phyloP scores from a whole-genome alignment of 2,797 vertebrate genomes.

The Microchirus variegatus region DNA sequence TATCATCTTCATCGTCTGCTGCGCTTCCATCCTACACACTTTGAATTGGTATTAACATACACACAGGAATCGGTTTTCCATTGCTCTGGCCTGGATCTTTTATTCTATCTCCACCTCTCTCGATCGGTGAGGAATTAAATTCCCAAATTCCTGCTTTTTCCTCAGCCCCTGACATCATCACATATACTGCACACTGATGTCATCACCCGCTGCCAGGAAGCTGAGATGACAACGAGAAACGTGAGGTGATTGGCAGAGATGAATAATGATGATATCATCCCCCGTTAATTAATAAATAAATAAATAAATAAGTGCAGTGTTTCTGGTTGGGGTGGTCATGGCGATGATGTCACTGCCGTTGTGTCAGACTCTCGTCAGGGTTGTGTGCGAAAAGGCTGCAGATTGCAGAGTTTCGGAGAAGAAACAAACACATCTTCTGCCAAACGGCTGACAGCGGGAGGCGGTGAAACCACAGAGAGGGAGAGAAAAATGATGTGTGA shows the following conservation, averaged over 20 bases:
- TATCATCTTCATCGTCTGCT: neutral
- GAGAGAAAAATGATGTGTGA: neutral
- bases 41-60: too few relatives aligned
- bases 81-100: neutral
- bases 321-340: slow-evolving; percentile 13
- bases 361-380: neutral
- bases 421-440: too few relatives aligned
- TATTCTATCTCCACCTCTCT: neutral
- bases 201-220: slow-evolving; percentile 52
- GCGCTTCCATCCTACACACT: too few relatives aligned
- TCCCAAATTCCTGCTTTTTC: neutral
- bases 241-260: slow-evolving; percentile 28
- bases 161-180: slow-evolving; percentile 62
- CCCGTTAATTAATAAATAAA: slow-evolving; percentile 17
- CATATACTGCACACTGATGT: slow-evolving; percentile 60
- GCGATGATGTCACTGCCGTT: slow-evolving; percentile 22
- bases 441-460: slow-evolving; percentile 3
- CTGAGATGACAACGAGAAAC: slow-evolving; percentile 35
- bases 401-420: too few relatives aligned
- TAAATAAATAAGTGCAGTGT: neutral
- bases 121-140: slow-evolving; percentile 31
- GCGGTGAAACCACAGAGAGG: neutral
- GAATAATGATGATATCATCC: slow-evolving; percentile 47
- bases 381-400: too few relatives aligned
- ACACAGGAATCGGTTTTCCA: neutral